A percentile compares a stretch with the other conserved stretches of the same genome.
phyloP scores from a whole-genome alignment of 2,113 vertebrate species.

The Recurvirostra avosetta region DNA sequence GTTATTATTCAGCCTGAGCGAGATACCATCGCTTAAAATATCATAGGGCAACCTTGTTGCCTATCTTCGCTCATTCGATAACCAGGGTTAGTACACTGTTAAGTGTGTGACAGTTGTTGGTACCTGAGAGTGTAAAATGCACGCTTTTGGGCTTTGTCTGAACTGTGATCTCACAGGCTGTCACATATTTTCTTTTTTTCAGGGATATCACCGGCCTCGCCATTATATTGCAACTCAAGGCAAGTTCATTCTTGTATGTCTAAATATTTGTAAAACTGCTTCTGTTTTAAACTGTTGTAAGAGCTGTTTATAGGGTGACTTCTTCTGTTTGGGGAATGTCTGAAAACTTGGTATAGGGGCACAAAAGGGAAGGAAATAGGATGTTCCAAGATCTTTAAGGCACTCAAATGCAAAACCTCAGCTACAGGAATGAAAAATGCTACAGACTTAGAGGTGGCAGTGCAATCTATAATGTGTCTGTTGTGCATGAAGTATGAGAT shows the following conservation, averaged over 20 bases:
- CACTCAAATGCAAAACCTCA: neutral
- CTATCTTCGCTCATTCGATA: neutral
- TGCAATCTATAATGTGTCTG: neutral
- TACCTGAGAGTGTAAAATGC: neutral
- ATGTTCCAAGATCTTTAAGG: neutral
- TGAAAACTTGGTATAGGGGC: neutral
- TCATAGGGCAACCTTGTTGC: neutral
- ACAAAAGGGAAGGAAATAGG: neutral
- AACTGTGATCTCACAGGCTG: neutral
- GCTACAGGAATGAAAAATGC: neutral
- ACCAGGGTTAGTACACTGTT: neutral
- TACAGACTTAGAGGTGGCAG: neutral
- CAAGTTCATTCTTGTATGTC: conserved; percentile 53
- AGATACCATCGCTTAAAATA: neutral
- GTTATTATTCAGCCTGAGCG: neutral
- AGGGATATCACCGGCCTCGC: conserved; percentile 87
- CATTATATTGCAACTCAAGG: conserved; percentile 91
- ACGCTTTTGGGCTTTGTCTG: neutral
- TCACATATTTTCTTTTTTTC: conserved; percentile 1
- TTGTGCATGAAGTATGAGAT: neutral
- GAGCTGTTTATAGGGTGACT: neutral
- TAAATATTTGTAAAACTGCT: neutral
- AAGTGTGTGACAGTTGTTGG: neutral
- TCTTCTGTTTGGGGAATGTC: neutral
- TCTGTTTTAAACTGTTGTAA: neutral